Conservation (phyloP, 2,888 invertebrate species). For the Nasonovia ribisnigri region DNA sequence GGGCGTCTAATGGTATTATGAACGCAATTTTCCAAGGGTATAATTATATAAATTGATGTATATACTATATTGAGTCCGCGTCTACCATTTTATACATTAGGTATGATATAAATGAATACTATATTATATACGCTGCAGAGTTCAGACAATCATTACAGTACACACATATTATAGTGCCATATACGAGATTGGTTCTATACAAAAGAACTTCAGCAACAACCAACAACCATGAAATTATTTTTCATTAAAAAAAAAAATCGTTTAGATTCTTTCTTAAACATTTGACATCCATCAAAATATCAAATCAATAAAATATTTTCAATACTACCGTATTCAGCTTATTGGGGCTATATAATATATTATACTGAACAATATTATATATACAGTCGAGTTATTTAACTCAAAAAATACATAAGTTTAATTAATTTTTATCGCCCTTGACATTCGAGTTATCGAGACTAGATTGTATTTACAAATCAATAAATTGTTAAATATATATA, state of each 20-base stretch:
- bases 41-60: slow-evolving; percentile 37
- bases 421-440: too few species aligned
- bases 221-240: slow-evolving; percentile 50
- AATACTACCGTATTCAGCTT: neutral
- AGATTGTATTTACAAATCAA: neutral
- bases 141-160: neutral
- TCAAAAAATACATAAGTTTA: too few species aligned
- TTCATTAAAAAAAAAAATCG: neutral
- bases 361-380: neutral
- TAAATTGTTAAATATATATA: neutral
- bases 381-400: too few species aligned
- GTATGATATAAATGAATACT: neutral
- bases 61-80: neutral
- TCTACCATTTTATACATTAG: neutral
- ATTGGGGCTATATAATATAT: too few species aligned
- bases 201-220: slow-evolving; percentile 31
- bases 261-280: neutral
- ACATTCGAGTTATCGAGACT: too few species aligned
- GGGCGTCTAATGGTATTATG: slow-evolving; percentile 7
- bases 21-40: slow-evolving; percentile 34
- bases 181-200: neutral
- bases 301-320: slow-evolving; percentile 8
- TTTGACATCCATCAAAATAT: slow-evolving; percentile 25
- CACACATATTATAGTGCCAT: neutral
- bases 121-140: neutral